Evolutionary conservation across 23 tunicate genomes (phyloP).

Genomic region (Trididemnum miniatum): DNA sequence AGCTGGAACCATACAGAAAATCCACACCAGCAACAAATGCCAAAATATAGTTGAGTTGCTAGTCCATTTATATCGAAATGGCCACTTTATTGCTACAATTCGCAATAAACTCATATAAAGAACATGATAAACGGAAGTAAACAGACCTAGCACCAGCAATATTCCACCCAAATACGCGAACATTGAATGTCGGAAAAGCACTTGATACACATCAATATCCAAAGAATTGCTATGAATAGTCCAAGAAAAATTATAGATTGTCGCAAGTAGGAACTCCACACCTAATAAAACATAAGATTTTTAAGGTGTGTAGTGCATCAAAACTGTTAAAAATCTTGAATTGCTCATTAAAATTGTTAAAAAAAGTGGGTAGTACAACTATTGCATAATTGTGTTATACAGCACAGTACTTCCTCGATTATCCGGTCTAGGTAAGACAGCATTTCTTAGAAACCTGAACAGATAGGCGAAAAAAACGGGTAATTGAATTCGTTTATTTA

Average conservation of each 20-base stretch:
- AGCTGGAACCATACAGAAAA: not conserved
- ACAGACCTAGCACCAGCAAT: not conserved
- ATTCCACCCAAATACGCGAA: not conserved
- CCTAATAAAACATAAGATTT: slow-evolving; percentile 5
- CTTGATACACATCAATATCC: not conserved
- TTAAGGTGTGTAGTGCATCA: no score
- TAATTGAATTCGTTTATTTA: no score
- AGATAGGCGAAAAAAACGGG: no score
- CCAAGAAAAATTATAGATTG: slow-evolving; percentile 24
- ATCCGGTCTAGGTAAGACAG: no score
- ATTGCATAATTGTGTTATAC: no score
- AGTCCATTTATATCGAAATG: not conserved
- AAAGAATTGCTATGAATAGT: not conserved
- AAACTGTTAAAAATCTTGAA: no score
- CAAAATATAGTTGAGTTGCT: not conserved
- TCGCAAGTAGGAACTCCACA: not conserved
- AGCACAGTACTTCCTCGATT: no score
- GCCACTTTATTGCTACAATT: not conserved
- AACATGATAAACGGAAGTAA: slow-evolving; percentile 17
- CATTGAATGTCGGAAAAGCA: not conserved
- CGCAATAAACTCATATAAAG: slow-evolving; percentile 1
- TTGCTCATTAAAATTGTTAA: no score
- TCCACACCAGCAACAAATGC: slow-evolving; percentile 5
- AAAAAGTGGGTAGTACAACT: no score
- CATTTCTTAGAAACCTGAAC: no score